phyloP scores from a whole-genome alignment of 2,888 invertebrate species.

The Dryococelus australis region DNA sequence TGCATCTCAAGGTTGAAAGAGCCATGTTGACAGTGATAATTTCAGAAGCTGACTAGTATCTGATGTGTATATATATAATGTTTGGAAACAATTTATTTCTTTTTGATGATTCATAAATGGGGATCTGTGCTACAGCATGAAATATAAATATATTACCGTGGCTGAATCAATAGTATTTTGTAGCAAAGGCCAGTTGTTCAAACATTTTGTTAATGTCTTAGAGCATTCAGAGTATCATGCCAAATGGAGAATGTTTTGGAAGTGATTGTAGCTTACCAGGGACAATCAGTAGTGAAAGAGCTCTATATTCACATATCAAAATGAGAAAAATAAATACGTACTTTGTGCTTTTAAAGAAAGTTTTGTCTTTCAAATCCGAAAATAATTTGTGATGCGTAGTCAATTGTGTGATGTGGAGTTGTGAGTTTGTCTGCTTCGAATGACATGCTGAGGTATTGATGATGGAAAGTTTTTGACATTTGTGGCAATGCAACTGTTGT shows the following conservation, averaged over 20 bases:
- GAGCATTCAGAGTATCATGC: not conserved
- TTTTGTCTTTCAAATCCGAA: not conserved
- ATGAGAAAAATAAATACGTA: not conserved
- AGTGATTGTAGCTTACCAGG: not conserved
- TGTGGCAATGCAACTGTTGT: not conserved
- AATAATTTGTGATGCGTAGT: conserved; percentile 4
- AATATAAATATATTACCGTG: not conserved
- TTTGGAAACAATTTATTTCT: not conserved
- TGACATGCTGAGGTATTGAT: too few species aligned
- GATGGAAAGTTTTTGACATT: not conserved
- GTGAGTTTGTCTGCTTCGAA: too few species aligned
- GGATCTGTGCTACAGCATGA: not conserved
- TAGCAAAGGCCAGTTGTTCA: not conserved
- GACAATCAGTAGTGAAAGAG: not conserved
- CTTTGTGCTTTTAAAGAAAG: not conserved
- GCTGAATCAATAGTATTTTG: not conserved
- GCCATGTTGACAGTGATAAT: not conserved
- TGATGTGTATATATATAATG: not conserved
- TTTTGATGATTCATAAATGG: not conserved
- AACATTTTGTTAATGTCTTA: not conserved
- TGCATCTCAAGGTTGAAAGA: not conserved
- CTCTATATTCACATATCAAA: not conserved
- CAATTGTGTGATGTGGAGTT: not conserved
- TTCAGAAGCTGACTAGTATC: not conserved
- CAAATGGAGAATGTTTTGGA: conserved; percentile 16